Conservation (phyloP, 2,797 vertebrate species). For the Leuciscus waleckii region DNA sequence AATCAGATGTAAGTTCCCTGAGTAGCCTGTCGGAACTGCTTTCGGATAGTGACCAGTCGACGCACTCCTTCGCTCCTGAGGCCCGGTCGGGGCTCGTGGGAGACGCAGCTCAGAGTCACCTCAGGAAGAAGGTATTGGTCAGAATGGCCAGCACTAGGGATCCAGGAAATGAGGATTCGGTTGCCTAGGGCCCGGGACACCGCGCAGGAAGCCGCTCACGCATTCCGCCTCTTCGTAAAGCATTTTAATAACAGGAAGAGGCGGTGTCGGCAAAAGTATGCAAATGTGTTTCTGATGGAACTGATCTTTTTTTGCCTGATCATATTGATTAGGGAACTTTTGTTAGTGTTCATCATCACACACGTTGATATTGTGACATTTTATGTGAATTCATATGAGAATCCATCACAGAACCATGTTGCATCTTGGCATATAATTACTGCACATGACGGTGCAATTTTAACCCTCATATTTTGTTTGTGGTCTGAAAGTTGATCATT, state of each 20-base stretch:
- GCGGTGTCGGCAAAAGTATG: slow-evolving; percentile 50
- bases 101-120: slow-evolving; percentile 64
- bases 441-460: not conserved
- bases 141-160: slow-evolving; percentile 69
- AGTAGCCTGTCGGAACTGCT: slow-evolving; percentile 70
- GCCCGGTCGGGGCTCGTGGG: slow-evolving; percentile 56
- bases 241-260: slow-evolving; percentile 33
- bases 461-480: slow-evolving; percentile 36
- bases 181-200: slow-evolving; percentile 38
- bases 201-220: not conserved
- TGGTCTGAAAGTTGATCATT: not conserved
- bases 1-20: slow-evolving; percentile 74
- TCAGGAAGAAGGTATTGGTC: slow-evolving; percentile 68
- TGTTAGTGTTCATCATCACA: slow-evolving; percentile 37
- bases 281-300: slow-evolving; percentile 54
- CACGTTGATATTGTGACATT: slow-evolving; percentile 32
- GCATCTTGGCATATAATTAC: slow-evolving; percentile 12
- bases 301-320: slow-evolving; percentile 56
- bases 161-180: slow-evolving; percentile 44
- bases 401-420: slow-evolving; percentile 16
- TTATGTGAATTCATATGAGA: slow-evolving; percentile 8
- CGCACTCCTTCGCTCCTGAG: slow-evolving; percentile 37
- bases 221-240: slow-evolving; percentile 39
- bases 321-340: slow-evolving; percentile 60
- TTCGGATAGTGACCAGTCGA: slow-evolving; percentile 70